Conservation (phyloP, 2,888 invertebrate species). For the Bombylius major region DNA sequence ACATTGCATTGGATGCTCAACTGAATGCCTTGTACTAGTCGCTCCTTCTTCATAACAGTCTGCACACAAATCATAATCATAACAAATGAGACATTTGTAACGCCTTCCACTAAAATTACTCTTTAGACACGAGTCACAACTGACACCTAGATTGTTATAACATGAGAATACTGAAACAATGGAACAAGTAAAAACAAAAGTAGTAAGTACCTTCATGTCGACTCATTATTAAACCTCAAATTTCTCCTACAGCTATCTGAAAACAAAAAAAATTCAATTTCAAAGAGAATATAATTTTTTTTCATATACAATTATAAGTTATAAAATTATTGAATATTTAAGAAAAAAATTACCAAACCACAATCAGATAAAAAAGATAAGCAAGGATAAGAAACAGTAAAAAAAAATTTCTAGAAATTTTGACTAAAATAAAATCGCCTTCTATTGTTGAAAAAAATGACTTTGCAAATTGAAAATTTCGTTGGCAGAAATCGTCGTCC, state of each 20-base stretch:
- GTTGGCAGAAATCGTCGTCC: too few relatives aligned
- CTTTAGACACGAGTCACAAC: slow-evolving; percentile 98
- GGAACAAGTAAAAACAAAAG: too few relatives aligned
- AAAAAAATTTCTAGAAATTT: neutral
- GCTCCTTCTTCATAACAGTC: slow-evolving; percentile 89
- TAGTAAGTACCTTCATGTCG: slow-evolving; percentile 79
- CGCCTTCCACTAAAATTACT: slow-evolving; percentile 94
- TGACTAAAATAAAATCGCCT: neutral
- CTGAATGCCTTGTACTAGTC: slow-evolving; percentile 81
- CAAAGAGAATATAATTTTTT: too few relatives aligned
- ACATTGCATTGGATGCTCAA: slow-evolving; percentile 98
- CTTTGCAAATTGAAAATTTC: neutral
- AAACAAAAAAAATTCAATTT: too few relatives aligned
- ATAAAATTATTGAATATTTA: too few relatives aligned
- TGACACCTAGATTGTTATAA: slow-evolving; percentile 63
- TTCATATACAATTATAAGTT: too few relatives aligned
- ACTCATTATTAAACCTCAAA: slow-evolving; percentile 53
- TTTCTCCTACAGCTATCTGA: neutral
- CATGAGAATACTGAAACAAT: too few relatives aligned
- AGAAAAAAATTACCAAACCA: too few relatives aligned
- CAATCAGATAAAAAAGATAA: too few relatives aligned
- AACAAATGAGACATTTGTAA: slow-evolving; percentile 98
- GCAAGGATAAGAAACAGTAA: too few relatives aligned
- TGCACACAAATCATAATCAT: slow-evolving; percentile 97
- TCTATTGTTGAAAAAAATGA: neutral